phyloP scores from a whole-genome alignment of 2,113 vertebrate species.

The Helogale parvula region DNA sequence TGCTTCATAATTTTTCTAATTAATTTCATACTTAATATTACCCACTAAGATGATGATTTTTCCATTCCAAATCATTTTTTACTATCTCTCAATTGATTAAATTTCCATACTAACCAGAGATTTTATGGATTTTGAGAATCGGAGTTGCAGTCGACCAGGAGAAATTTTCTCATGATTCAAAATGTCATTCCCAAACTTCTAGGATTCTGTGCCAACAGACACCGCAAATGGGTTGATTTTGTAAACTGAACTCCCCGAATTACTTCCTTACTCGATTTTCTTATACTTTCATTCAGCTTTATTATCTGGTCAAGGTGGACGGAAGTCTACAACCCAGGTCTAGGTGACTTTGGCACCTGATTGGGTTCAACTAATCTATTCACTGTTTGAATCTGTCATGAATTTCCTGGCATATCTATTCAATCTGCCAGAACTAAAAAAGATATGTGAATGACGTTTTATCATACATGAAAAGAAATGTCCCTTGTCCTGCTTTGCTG shows the following conservation, averaged over 20 bases:
- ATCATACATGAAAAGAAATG: background rate
- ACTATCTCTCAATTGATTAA: background rate
- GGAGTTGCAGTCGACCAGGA: background rate
- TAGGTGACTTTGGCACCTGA: background rate
- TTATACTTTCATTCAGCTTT: background rate
- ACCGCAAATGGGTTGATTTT: background rate
- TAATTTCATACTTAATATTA: background rate
- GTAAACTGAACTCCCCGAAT: background rate
- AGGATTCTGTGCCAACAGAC: background rate
- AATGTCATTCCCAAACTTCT: background rate
- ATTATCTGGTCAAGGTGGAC: background rate
- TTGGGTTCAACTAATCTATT: background rate
- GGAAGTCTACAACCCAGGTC: background rate
- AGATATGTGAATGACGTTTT: background rate
- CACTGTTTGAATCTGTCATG: background rate
- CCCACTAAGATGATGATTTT: background rate
- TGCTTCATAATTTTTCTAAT: background rate
- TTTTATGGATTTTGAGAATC: background rate
- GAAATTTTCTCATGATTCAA: background rate
- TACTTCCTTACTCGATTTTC: background rate
- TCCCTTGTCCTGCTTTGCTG: background rate
- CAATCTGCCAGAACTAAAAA: background rate
- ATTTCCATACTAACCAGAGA: background rate
- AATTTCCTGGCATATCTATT: background rate
- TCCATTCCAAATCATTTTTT: background rate